These are phyloP conservation scores for Clanis bilineata DNA, from an alignment of 2,888 invertebrate species.

Conservation along the genomic window DNA sequence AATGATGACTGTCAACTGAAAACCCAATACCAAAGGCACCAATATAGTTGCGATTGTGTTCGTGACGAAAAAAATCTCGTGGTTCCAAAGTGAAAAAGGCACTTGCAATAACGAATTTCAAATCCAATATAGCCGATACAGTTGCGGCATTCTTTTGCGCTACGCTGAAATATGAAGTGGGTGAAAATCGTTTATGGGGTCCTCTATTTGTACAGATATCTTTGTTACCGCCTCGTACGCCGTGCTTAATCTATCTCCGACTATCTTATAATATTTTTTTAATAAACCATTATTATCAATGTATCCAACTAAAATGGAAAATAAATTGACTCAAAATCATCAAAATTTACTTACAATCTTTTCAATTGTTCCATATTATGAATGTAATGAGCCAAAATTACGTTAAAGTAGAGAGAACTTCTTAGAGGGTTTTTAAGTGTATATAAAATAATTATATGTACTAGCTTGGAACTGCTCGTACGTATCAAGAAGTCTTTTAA, in stretches of 20 bases:
- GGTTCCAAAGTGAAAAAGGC: slow-evolving; percentile 59
- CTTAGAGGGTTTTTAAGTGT: no score
- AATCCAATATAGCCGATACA: slow-evolving; percentile 63
- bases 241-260: background rate
- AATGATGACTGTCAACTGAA: slow-evolving; percentile 60
- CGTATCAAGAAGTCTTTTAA: no score
- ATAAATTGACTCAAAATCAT: no score
- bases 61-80: slow-evolving; percentile 61
- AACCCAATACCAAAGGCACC: slow-evolving; percentile 56
- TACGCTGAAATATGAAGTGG: slow-evolving; percentile 18
- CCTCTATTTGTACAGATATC: background rate
- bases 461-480: no score
- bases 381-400: no score
- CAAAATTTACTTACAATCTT: no score
- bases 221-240: slow-evolving; percentile 13
- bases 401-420: no score
- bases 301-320: no score
- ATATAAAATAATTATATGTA: no score
- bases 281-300: background rate
- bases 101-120: slow-evolving; percentile 72
- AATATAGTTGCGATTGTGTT: slow-evolving; percentile 55
- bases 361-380: no score
- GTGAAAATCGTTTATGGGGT: background rate
- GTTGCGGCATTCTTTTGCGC: slow-evolving; percentile 38
- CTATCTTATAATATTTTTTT: background rate